A percentile compares a stretch with the other conserved stretches of the same genome.
Evolutionary conservation across 1,140 invertebrate species (phyloP).

Genomic region (Palaemon carinicauda): DNA sequence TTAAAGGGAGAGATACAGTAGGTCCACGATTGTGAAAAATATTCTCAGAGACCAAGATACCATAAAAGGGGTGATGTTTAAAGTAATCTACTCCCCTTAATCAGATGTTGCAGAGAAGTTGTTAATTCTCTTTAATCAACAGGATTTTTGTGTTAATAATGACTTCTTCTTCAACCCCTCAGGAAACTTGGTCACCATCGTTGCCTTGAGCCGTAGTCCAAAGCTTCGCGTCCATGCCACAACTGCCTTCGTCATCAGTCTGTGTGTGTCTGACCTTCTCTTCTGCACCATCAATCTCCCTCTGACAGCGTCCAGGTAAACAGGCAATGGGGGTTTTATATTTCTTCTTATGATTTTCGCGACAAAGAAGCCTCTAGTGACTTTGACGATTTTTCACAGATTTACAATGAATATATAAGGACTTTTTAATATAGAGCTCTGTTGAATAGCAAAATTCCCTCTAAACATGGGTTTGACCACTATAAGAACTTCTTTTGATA

Average conservation of each 20-base stretch:
- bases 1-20: too few species aligned
- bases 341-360: not conserved
- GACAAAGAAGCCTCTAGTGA: too few species aligned
- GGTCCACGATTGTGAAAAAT: too few species aligned
- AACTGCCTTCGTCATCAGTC: conserved; percentile 85
- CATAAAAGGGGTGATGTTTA: too few species aligned
- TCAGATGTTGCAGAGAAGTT: too few species aligned
- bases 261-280: conserved; percentile 84
- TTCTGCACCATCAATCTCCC: conserved; percentile 87
- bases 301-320: conserved; percentile 73
- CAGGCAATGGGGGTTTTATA: conserved; percentile 43
- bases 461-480: too few species aligned
- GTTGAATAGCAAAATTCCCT: too few species aligned
- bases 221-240: conserved; percentile 83
- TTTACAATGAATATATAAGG: too few species aligned
- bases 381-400: too few species aligned
- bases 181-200: conserved; percentile 84
- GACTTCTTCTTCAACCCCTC: conserved; percentile 59
- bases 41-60: too few species aligned
- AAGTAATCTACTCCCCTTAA: not conserved
- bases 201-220: conserved; percentile 77
- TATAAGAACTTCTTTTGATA: too few species aligned
- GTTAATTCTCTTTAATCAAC: not conserved
- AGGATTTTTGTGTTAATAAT: not conserved
- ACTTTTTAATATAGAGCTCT: too few species aligned